Base-by-base conservation (phyloP, 2,113 vertebrate genomes). In the Archocentrus centrarchus region DNA sequence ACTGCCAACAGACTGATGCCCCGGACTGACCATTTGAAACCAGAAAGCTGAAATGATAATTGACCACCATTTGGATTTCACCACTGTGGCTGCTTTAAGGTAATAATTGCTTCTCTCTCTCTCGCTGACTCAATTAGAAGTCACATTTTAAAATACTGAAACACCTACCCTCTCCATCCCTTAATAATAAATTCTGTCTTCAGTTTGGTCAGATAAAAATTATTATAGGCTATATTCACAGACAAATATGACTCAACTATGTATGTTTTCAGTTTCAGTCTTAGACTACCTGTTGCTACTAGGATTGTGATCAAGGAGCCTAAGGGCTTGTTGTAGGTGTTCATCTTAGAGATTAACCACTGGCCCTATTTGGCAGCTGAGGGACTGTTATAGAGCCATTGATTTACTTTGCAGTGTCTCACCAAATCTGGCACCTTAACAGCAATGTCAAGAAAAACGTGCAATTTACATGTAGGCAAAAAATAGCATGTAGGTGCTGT, bases 1-100 rank as follows among this genome's bases (percentile, higher is more conserved):
- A 84, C 83, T 88, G 85, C 81, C 86, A 87, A 44, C 18, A 47
- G 63, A 80, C 79, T 82, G 78, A 77, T 37, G 73, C 59, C 59
- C 30, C 47, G 4, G 3, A 35, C 47, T 9, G 7, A 53, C 37
- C 59, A 22, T n/a, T 53, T 44, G 10, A 32, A 76, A 57, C n/a
- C 77, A 50, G 62, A 60, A 62, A 7, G 8, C 20, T 57, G 27
- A 79, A 80, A 81, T 50, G 24, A 81, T 27, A 84, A 77, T 22
- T 50, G 47, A 83, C 59, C 17, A 2, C 18, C 11, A 79, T 84
- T 84, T 37, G 53, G 22, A 75, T 81, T 80, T 81, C 14, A 81
- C 73, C 70, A 80, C 66, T 82, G 80, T 73, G 58, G 32, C 32
- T 2, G 4, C 11, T 86, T 59, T 41, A 80, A 47, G 61, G 66